Percentiles rank a stretch among this genome's conserved stretches.
phyloP scores from a whole-genome alignment of 1,140 invertebrate genomes.

The Drosophila grimshawi region DNA sequence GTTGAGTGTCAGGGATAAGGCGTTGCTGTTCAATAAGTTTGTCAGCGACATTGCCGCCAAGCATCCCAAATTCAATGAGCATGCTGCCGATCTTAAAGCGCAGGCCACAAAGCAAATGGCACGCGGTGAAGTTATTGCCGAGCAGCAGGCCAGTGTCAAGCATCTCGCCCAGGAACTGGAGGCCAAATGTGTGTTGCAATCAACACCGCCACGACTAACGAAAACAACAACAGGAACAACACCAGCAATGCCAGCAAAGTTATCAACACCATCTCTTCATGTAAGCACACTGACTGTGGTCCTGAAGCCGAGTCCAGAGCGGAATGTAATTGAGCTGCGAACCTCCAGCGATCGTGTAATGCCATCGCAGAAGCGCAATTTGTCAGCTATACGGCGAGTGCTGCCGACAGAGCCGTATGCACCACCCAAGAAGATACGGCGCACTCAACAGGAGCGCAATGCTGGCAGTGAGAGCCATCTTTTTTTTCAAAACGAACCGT shows the following conservation, averaged over 20 bases:
- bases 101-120: slow-evolving; percentile 68
- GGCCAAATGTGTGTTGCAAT: slow-evolving; percentile 58
- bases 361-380: slow-evolving; percentile 57
- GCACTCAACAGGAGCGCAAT: slow-evolving; percentile 62
- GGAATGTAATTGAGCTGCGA: slow-evolving; percentile 5
- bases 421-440: slow-evolving; percentile 78
- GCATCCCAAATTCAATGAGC: slow-evolving; percentile 72
- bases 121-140: slow-evolving; percentile 65
- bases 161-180: slow-evolving; percentile 69
- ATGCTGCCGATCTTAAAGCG: slow-evolving; percentile 57
- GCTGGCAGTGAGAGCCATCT: slow-evolving; percentile 43
- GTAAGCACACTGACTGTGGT: slow-evolving; percentile 76
- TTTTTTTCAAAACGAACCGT: slow-evolving; percentile 74
- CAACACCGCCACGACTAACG: slow-evolving; percentile 6
- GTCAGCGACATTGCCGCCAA: slow-evolving; percentile 71
- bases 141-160: slow-evolving; percentile 71
- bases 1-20: slow-evolving; percentile 78
- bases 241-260: background rate
- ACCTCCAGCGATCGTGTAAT: slow-evolving; percentile 9
- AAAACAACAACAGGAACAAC: slow-evolving; percentile 6
- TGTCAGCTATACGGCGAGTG: slow-evolving; percentile 57
- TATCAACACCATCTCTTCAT: slow-evolving; percentile 38
- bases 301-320: slow-evolving; percentile 66
- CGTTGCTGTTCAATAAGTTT: slow-evolving; percentile 74
- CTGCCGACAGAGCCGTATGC: slow-evolving; percentile 73